Evolutionary conservation across 2,888 invertebrate genomes (phyloP), one percentile per base, ranked within the genome.

Genomic region (Pheosia tremula): DNA sequence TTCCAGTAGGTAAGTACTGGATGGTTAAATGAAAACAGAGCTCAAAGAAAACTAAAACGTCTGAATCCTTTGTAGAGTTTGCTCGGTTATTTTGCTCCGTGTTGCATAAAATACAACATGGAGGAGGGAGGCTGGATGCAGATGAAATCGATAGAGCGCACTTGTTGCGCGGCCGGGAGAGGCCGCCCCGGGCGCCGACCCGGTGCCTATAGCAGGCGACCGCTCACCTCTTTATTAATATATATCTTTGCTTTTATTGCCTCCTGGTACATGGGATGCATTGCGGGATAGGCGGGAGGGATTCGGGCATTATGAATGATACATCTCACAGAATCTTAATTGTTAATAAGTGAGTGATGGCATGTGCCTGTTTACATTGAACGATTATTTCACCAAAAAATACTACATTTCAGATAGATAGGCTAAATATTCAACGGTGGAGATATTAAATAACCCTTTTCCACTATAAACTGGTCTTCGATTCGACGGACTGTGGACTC

Each of bases 101-200:
- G 57, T 53, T 64, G 61, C 47, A 66, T 65, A 58, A 70, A 64
- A 68, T 62, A 69, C 54, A 50, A 62, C 24, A 24, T 24, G 24
- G 61, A 62, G 52, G 61, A 57, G 63, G 62, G 62, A 61, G 50
- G 61, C 58, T 54, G 64, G 62, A 73, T 80, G 75, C 82, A 80
- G 77, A 74, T 78, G 68, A 71, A 75, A 83, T 82, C 83, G 74
- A 83, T 81, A 81, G 60, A 72, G 72, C 69, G 64, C 66, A 84
- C 83, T 81, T 84, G 84, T 83, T 83, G 84, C 77, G 63, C 65
- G 60, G 59, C 59, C 61, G 62, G 63, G 67, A 49, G 71, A 62
- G 74, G 66, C 62, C 63, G 60, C 54, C 67, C 75, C 75, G 72
- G 67, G 60, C 64, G 61, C 56, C 68, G 77, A 76, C 82, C 82